Evolutionary conservation across 2,888 invertebrate species (phyloP), one percentile per base, ranked within the genome.

Genomic region (Troglohyphantes excavatus): DNA sequence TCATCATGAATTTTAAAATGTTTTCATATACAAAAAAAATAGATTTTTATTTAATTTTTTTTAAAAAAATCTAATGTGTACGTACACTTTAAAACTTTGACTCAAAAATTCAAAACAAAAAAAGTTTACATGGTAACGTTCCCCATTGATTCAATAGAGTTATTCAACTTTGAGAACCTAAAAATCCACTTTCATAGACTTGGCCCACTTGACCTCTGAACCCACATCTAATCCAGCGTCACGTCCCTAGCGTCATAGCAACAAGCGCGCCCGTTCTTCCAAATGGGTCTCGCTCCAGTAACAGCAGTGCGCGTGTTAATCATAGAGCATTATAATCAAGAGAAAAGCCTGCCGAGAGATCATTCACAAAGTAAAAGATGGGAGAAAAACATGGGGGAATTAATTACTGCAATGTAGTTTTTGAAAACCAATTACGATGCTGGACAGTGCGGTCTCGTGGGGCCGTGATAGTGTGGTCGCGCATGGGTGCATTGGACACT

Each of bases 361-460:
- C 43, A 21, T 29, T 23, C 27, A 13, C 29, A 82, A 73, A 65
- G 81, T 81, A 87, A 81, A 81, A 87, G 79, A 81, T 79, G 72
- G 61, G 79, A 79, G 72, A 73, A 72, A 39, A 87, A 87, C 87
- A 87, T 53, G 81, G 67, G 46, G 79, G 72, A 87, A 87, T 87
- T 87, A 87, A 87, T 87, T 87, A 81, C 87, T 81, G 81, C 86
- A 61, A 87, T 87, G 86, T 87, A 87, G 87, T 87, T 87, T 87
- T 87, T 87, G 87, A 87, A 87, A 87, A 87, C 81, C 87, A 87
- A 87, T 87, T 87, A 87, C 53, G 87, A 87, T 87, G 78, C 87
- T 53, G 39, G 81, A 81, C 81, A 53, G 68, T 27, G 29, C 53
- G 72, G 86, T 87, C 87, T 81, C 87, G 9, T 17, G 46, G 33